Evolutionary conservation across 2,888 invertebrate genomes (phyloP), one percentile per base, ranked within the genome.

Genomic region (Trisateles emortualis): DNA sequence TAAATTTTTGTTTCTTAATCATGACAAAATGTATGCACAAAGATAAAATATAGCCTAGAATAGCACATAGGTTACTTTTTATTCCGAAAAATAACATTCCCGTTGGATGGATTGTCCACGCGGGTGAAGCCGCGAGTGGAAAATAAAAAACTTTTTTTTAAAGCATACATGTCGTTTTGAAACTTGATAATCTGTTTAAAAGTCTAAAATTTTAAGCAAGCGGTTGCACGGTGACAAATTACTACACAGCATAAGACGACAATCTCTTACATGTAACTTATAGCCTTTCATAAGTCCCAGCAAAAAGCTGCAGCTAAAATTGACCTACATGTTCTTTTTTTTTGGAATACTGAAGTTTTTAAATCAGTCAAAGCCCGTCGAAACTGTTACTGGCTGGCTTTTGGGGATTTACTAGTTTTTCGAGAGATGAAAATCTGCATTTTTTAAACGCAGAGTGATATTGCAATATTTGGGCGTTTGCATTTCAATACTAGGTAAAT

Each of bases 191-290:
- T 33, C 11, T 45, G 36, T 64, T 58, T 51, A 58, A 53, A 46
- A 38, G 13, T 42, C 35, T 16, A 47, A 47, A 54, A 53, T 62
- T 64, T 67, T 51, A 53, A 10, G 53, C 70, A 75, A 69, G 59
- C 62, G 66, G 66, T 66, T 54, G 44, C 53, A 47, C 16, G 44
- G 53, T 74, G 69, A 73, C 69, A 74, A 76, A 76, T 68, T 65
- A 66, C 58, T n/a, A 38, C 54, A 19, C 55, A 55, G 61, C 73
- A 70, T 63, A 68, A 65, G 59, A 59, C 57, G 65, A 67, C 68
- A 63, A 57, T 46, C 56, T 58, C 53, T 53, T 59, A 19, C 44
- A 56, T 53, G 40, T 46, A 53, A 59, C 45, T 53, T 59, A 57
- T 59, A 50, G 65, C 65, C 39, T 64, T 66, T 58, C 51, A 64